Evolutionary conservation across 2,113 vertebrate species (phyloP).

Genomic region (Morone saxatilis): DNA sequence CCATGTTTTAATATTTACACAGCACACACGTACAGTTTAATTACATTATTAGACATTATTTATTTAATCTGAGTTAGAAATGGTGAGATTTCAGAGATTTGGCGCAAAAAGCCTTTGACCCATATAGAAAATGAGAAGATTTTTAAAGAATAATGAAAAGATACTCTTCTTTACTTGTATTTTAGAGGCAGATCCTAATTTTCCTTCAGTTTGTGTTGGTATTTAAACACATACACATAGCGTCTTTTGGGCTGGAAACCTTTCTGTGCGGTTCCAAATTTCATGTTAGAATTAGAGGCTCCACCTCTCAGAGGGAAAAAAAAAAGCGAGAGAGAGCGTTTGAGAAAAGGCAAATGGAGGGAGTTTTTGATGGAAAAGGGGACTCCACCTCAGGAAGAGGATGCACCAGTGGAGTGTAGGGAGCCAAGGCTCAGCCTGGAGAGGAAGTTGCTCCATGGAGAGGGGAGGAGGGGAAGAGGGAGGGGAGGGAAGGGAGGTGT

Average conservation of each 20-base stretch:
- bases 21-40: conserved; percentile 3
- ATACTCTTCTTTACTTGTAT: not conserved
- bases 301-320: conserved; percentile 52
- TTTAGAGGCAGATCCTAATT: not conserved
- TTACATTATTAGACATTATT: conserved; percentile 31
- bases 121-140: too few species aligned
- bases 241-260: conserved; percentile 68
- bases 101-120: too few species aligned
- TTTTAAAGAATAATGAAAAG: conserved; percentile 5
- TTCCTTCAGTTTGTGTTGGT: conserved; percentile 36
- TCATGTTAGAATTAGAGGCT: conserved; percentile 74
- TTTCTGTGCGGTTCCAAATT: conserved; percentile 63
- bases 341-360: conserved; percentile 71
- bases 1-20: not conserved
- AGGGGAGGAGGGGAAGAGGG: conserved; percentile 31
- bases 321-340: conserved; percentile 28
- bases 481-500: conserved; percentile 20
- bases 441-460: conserved; percentile 80
- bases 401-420: conserved; percentile 84
- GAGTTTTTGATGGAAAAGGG: conserved; percentile 80
- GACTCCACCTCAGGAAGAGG: conserved; percentile 89
- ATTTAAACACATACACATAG: conserved; percentile 28
- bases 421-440: conserved; percentile 80
- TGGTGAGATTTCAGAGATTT: conserved; percentile 1
- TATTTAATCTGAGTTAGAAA: conserved; percentile 32